Conservation (phyloP, 2,888 invertebrate genomes). For the Hemithea aestivaria region DNA sequence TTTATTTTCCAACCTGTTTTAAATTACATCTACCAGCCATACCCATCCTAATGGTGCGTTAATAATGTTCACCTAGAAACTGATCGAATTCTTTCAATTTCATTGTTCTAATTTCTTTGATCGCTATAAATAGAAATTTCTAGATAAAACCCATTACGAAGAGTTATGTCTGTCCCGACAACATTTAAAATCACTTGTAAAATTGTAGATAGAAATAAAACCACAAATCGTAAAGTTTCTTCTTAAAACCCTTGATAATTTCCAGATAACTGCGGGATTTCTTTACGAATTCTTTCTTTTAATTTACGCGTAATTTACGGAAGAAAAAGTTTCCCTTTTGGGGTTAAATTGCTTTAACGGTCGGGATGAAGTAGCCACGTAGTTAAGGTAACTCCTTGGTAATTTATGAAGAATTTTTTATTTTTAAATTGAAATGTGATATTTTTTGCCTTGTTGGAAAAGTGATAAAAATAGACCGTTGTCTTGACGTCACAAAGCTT, state of each 20-base stretch:
- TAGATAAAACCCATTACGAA: too few relatives aligned
- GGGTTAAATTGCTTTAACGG: slow-evolving; percentile 50
- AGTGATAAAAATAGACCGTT: slow-evolving; percentile 11
- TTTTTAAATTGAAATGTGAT: slow-evolving; percentile 29
- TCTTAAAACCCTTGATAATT: slow-evolving; percentile 33
- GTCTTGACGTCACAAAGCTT: too few relatives aligned
- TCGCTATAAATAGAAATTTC: too few relatives aligned
- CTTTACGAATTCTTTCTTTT: slow-evolving; percentile 43
- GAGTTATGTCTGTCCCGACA: too few relatives aligned
- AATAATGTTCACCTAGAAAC: too few relatives aligned
- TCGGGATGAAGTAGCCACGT: slow-evolving; percentile 36
- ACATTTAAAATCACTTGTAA: too few relatives aligned
- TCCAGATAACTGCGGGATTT: slow-evolving; percentile 33
- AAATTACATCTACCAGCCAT: too few relatives aligned
- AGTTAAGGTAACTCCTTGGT: slow-evolving; percentile 38
- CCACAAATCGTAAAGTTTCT: slow-evolving; percentile 35
- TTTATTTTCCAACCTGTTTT: too few relatives aligned
- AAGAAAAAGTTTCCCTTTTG: slow-evolving; percentile 46
- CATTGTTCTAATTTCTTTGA: too few relatives aligned
- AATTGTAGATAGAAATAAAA: slow-evolving; percentile 16
- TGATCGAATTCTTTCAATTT: too few relatives aligned
- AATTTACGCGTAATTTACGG: slow-evolving; percentile 47
- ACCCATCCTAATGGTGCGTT: too few relatives aligned
- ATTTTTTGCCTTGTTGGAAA: too few relatives aligned
- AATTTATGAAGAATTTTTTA: slow-evolving; percentile 32